phyloP scores from a whole-genome alignment of 2,888 invertebrate genomes.

The Agrotis ipsilon region DNA sequence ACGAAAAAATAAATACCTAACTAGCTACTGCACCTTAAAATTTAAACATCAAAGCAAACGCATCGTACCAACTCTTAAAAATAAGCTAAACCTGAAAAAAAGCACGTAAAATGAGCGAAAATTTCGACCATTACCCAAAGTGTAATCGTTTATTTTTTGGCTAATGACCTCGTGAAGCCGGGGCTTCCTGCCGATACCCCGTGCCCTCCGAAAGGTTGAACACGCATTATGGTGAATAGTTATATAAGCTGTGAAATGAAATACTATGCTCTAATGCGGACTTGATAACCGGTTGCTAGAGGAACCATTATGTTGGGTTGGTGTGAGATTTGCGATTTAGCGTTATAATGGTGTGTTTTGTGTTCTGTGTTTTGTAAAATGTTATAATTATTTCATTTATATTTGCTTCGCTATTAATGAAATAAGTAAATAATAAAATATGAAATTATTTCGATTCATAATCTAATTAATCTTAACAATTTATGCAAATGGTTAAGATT shows the following conservation, averaged over 20 bases:
- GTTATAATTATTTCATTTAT: too few species aligned
- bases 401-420: too few species aligned
- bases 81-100: slow-evolving; percentile 47
- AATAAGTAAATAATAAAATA: too few species aligned
- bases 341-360: not conserved
- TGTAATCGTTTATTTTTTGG: slow-evolving; percentile 84
- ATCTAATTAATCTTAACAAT: too few species aligned
- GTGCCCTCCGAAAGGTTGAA: slow-evolving; percentile 77
- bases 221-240: slow-evolving; percentile 77
- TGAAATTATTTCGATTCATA: too few species aligned
- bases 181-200: slow-evolving; percentile 79
- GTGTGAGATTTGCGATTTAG: not conserved
- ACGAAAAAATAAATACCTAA: not conserved
- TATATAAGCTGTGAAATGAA: slow-evolving; percentile 73
- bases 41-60: slow-evolving; percentile 18
- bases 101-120: slow-evolving; percentile 63
- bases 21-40: not conserved
- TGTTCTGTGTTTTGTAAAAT: slow-evolving; percentile 1
- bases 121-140: slow-evolving; percentile 75
- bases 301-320: slow-evolving; percentile 16
- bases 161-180: slow-evolving; percentile 78
- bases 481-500: too few species aligned
- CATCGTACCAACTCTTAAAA: slow-evolving; percentile 14
- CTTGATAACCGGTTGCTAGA: slow-evolving; percentile 48
- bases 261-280: slow-evolving; percentile 62